Evolutionary conservation across 2,888 invertebrate genomes (phyloP).

Genomic region (Entomobrya proxima): DNA sequence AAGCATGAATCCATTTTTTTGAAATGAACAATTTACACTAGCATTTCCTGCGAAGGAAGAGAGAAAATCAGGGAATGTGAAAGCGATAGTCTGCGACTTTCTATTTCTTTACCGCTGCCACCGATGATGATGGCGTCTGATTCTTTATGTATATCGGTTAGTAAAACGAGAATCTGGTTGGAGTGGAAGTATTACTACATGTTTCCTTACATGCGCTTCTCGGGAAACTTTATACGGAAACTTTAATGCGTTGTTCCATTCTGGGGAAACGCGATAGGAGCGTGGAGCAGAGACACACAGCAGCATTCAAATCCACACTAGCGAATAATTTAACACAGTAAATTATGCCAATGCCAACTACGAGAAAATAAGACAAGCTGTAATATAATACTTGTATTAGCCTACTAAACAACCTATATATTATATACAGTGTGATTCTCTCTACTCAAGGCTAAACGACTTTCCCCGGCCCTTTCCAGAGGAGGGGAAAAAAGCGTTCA

Average conservation of each 20-base stretch:
- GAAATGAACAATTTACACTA: slow-evolving; percentile 42
- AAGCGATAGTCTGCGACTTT: slow-evolving; percentile 21
- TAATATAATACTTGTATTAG: not conserved
- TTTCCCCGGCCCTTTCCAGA: not conserved
- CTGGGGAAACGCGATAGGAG: slow-evolving; percentile 4
- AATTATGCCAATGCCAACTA: slow-evolving; percentile 56
- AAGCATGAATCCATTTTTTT: slow-evolving; percentile 3
- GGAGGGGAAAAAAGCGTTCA: not conserved
- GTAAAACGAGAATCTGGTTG: not conserved
- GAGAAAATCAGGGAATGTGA: slow-evolving; percentile 14
- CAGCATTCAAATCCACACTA: slow-evolving; percentile 52
- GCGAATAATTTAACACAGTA: slow-evolving; percentile 61
- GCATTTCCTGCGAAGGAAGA: slow-evolving; percentile 8
- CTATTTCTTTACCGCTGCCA: not conserved
- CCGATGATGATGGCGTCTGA: not conserved
- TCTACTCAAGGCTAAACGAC: not conserved
- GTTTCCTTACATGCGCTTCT: not conserved
- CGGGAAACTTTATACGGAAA: not conserved
- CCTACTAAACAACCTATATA: not conserved
- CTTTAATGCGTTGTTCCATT: not conserved
- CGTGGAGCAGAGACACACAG: not conserved
- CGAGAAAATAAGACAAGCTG: slow-evolving; percentile 23
- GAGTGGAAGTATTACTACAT: not conserved
- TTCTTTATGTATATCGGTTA: not conserved
- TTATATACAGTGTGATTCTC: not conserved